These are phyloP conservation scores for Vireo altiloquus DNA, from an alignment of 2,113 vertebrate species.

Conservation along the genomic window DNA sequence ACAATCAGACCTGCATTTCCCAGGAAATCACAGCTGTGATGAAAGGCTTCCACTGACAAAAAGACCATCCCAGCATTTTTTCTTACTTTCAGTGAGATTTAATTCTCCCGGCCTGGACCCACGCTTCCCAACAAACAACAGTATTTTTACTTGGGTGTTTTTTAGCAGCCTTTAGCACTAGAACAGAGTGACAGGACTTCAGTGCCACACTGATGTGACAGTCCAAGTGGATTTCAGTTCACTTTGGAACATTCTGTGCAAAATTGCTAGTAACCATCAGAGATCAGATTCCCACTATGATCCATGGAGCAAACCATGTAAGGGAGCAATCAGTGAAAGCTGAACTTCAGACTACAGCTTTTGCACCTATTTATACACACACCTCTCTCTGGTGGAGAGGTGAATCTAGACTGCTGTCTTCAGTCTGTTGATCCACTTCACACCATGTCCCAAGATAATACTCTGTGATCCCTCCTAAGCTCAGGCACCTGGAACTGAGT, in stretches of 20 bases:
- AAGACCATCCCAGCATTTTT: neutral
- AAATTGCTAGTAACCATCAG: neutral
- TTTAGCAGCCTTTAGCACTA: neutral
- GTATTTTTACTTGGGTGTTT: neutral
- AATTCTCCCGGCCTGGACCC: neutral
- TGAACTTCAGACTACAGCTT: neutral
- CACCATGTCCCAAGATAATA: neutral
- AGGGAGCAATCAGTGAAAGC: neutral
- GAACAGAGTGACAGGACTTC: neutral
- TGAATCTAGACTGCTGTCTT: neutral
- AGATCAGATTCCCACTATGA: neutral
- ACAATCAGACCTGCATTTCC: constrained; percentile 86
- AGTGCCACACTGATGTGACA: neutral
- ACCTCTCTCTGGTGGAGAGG: neutral
- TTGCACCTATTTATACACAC: neutral
- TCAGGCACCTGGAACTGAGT: neutral
- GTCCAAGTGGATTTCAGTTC: neutral
- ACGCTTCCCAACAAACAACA: neutral
- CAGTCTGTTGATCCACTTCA: neutral
- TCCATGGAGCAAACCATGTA: neutral
- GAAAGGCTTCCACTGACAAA: neutral
- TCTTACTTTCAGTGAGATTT: neutral
- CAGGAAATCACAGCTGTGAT: neutral
- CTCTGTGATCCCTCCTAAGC: neutral
- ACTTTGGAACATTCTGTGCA: neutral